Evolutionary conservation across 2,888 invertebrate genomes (phyloP).

Genomic region (Rhorus exstirpatorius): DNA sequence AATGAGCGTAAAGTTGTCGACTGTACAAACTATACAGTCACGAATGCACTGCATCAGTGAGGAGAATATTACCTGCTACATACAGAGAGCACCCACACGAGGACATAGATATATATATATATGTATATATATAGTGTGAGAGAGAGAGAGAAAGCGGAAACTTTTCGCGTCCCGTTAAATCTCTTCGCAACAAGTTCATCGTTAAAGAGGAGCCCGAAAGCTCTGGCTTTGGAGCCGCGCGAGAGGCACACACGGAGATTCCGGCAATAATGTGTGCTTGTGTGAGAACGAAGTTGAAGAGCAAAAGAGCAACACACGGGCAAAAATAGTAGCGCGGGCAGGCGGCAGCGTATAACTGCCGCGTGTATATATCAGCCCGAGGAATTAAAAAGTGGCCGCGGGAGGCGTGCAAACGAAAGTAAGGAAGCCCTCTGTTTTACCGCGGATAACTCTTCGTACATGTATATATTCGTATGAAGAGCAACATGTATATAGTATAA

Average conservation of each 20-base stretch:
- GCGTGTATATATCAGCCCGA: constrained; percentile 17
- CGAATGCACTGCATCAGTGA: constrained; percentile 18
- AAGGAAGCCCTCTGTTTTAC: constrained; percentile 2
- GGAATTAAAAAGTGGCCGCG: constrained; percentile 38
- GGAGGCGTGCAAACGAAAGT: constrained; percentile 51
- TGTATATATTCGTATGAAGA: not conserved
- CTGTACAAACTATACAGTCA: constrained; percentile 46
- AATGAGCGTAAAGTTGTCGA: constrained; percentile 63
- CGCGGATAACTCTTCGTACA: not conserved
- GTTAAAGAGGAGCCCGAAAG: constrained; percentile 51
- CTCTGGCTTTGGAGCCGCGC: not conserved
- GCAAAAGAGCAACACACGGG: constrained; percentile 47
- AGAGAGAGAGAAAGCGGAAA: constrained; percentile 47
- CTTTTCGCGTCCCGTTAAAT: constrained; percentile 69
- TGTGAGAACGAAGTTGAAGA: constrained; percentile 44
- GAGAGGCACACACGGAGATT: not conserved
- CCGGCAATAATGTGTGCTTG: not conserved
- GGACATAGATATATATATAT: constrained; percentile 10
- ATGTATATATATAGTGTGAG: constrained; percentile 2
- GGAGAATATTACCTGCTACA: not conserved
- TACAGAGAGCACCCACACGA: not conserved
- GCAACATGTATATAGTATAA: not conserved
- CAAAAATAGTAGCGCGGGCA: constrained; percentile 25
- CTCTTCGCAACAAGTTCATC: constrained; percentile 68
- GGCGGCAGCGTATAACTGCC: not conserved